Base-by-base conservation (phyloP, 2,888 invertebrate species). In the Orthonevra nobilis region DNA sequence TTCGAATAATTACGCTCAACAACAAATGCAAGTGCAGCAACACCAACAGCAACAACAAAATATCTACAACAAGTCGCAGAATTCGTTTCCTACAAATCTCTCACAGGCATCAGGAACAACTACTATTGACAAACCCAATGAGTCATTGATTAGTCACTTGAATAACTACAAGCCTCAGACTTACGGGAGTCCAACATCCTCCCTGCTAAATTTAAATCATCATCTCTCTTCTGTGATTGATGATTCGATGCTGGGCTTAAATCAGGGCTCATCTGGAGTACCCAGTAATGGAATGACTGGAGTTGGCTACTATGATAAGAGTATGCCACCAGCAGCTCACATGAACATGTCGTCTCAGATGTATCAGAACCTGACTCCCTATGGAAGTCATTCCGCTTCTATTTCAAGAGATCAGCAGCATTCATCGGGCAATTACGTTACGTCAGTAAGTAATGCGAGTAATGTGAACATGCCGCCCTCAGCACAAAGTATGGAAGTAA, bases 261-360 rank as follows among this genome's bases (percentile, higher is more conserved):
- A 66, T 61, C 82, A 82, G 17, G 81, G 72, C 10, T 36, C 73
- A 14, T 79, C 85, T 1, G 68, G 82, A 2, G 30, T 44, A 9
- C 12, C 73, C 3, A 66, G 10, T 9, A 69, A 66, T 38, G 81
- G 82, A 7, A 40, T 63, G 38, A 30, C 60, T 9, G 32, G 46
- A 1, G 84, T 84, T 4, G 83, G 84, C 48, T 92, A 91, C 82
- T 91, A 91, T 73, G 92, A 92, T 48, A 92, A 92, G 85, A 89
- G 89, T 19, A 91, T 90, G 86, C 91, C 91, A 84, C 91, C 91
- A 86, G 91, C 91, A 0, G 91, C 92, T 0, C 92, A 92, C 56
- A 91, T 92, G 88, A 92, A 90, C 83, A 91, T 90, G 70, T 90
- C 91, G 83, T 60, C 89, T 89, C 82, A 79, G 89, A 90, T 81